Conservation (phyloP, 1,140 invertebrate genomes). For the Bombus huntii region DNA sequence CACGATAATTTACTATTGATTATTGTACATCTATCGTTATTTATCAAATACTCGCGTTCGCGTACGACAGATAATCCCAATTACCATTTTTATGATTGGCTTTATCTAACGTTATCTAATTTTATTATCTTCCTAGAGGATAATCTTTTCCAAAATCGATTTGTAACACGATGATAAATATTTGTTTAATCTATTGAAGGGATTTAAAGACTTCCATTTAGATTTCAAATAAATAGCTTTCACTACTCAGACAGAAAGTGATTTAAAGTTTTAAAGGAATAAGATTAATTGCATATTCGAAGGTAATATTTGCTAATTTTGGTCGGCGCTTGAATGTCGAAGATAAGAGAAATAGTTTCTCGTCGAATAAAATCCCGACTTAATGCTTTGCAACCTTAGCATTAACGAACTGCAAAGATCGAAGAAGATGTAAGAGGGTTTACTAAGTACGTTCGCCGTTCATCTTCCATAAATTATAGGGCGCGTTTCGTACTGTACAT, state of each 20-base stretch:
- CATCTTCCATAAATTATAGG: neutral
- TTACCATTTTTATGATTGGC: neutral
- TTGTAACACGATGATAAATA: neutral
- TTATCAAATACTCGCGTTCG: neutral
- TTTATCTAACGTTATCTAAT: neutral
- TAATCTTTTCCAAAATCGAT: neutral
- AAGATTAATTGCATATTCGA: constrained; percentile 11
- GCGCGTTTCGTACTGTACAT: neutral
- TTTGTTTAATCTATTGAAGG: too few species aligned
- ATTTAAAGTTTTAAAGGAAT: neutral
- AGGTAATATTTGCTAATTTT: constrained; percentile 45
- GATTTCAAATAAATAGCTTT: neutral
- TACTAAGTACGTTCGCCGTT: neutral
- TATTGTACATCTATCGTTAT: neutral
- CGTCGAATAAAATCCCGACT: neutral
- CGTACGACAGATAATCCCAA: too few species aligned
- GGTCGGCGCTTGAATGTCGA: constrained; percentile 6
- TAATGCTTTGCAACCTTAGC: too few species aligned
- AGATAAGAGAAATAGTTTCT: constrained; percentile 31
- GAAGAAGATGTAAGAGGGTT: neutral
- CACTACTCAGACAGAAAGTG: neutral
- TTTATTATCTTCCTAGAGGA: neutral
- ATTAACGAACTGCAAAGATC: neutral
- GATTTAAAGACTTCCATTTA: neutral
- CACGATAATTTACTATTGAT: neutral